Evolutionary conservation across 2,797 vertebrate genomes (phyloP).

Genomic region (Sebastes iracundus): DNA sequence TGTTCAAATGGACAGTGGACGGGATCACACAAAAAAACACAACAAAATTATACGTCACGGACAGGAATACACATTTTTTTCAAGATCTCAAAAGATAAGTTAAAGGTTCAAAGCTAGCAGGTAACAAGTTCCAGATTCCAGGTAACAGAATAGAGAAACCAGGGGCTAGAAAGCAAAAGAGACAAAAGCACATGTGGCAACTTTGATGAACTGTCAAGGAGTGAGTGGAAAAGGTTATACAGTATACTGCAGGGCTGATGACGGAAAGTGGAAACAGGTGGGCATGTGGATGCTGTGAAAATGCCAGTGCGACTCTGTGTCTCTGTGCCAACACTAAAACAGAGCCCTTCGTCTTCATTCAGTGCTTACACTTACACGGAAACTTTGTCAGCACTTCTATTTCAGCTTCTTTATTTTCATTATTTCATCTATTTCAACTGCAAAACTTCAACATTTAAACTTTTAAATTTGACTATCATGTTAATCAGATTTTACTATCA

Average conservation of each 20-base stretch:
- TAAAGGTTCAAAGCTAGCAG: no score
- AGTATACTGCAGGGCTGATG: background rate
- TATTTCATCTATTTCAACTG: background rate
- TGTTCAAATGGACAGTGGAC: no score
- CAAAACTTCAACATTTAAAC: background rate
- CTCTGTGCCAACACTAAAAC: background rate
- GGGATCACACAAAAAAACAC: no score
- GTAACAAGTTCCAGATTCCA: no score
- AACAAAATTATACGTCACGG: no score
- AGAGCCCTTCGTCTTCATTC: no score
- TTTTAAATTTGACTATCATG: background rate
- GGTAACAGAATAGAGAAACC: no score
- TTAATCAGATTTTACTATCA: background rate
- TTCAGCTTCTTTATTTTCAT: background rate
- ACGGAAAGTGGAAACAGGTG: background rate
- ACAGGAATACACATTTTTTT: no score
- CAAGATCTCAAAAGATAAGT: no score
- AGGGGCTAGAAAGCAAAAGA: no score
- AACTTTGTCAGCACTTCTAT: background rate
- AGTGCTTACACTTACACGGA: background rate
- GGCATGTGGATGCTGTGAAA: background rate
- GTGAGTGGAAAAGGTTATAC: background rate
- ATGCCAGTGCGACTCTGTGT: background rate
- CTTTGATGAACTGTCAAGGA: background rate
- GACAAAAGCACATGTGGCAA: no score